Conservation (phyloP, 2,113 vertebrate genomes). For the Podiceps cristatus region DNA sequence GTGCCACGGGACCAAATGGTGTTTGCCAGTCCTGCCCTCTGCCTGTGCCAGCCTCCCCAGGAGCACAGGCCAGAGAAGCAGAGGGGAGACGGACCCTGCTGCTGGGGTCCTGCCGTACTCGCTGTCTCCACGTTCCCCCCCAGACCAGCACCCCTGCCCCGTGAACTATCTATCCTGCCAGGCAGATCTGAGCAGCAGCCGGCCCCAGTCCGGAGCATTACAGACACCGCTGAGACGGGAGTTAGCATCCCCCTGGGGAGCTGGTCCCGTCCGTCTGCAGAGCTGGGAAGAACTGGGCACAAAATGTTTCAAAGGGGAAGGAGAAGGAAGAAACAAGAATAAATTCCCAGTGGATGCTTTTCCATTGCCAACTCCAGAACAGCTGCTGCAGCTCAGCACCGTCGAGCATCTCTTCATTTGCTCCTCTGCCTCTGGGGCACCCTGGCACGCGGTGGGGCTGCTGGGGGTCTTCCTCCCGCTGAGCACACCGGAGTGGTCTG, state of each 20-base stretch:
- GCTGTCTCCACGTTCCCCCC: background rate
- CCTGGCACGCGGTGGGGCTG: background rate
- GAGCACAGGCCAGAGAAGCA: background rate
- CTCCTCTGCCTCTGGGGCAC: fast-evolving
- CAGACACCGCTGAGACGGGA: background rate
- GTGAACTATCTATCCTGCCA: background rate
- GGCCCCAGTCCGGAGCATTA: background rate
- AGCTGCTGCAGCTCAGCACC: background rate
- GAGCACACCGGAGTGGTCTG: background rate
- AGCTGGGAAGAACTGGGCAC: background rate
- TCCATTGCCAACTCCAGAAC: background rate
- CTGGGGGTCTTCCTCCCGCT: background rate
- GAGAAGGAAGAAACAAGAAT: background rate
- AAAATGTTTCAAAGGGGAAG: background rate
- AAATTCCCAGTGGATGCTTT: background rate
- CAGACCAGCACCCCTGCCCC: fast-evolving
- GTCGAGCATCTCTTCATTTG: background rate
- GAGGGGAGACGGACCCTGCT: background rate
- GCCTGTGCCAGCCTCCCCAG: background rate
- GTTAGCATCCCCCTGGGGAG: background rate
- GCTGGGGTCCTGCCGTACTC: fast-evolving
- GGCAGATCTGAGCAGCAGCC: background rate
- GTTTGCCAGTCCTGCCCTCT: background rate
- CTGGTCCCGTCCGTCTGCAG: background rate
- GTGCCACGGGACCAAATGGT: background rate